Evolutionary conservation across 2,888 invertebrate species (phyloP), one percentile per base, ranked within the genome.

Genomic region (Pseudococcus jackbeardsleyi): DNA sequence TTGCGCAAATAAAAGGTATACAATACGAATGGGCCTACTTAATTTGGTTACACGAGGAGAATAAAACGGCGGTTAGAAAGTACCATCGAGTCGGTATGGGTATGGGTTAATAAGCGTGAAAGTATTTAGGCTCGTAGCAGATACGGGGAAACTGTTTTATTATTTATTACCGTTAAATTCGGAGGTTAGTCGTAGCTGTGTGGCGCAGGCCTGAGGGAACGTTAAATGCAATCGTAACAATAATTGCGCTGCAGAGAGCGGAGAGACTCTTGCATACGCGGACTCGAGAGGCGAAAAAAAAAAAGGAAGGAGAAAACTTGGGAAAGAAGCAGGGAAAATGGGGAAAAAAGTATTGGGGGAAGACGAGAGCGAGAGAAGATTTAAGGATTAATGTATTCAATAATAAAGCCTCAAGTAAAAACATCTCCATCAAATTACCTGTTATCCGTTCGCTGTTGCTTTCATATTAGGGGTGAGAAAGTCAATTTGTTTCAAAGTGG

Each of bases 401-500:
- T 88, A 88, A 88, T 88, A 88, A 85, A 88, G 88, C 88, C 88
- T 85, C 85, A 77, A 85, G 88, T 88, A 88, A 85, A 85, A 88
- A 88, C 88, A 85, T 88, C 88, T 88, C 88, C 88, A 88, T 88
- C 85, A 88, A 88, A 88, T 88, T 88, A 85, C 85, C 88, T 88
- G 88, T 88, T 88, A 88, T 88, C 88, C 88, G 88, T 48, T 88
- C 88, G 79, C 88, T 88, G 54, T 88, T 87, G 87, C 87, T 87
- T 88, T 88, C 88, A 54, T 88, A 79, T 88, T 88, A 88, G 88
- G 88, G 88, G 89, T 88, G 88, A 89, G 87, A 89, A 89, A 89
- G 89, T 89, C 89, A 89, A 89, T 89, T 89, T 89, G 89, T 88
- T 89, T 88, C 88, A 85, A 89, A 89, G 89, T 89, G 89, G 89